Evolutionary conservation across 2,888 invertebrate species (phyloP).

Genomic region (Sphinx pinastri): DNA sequence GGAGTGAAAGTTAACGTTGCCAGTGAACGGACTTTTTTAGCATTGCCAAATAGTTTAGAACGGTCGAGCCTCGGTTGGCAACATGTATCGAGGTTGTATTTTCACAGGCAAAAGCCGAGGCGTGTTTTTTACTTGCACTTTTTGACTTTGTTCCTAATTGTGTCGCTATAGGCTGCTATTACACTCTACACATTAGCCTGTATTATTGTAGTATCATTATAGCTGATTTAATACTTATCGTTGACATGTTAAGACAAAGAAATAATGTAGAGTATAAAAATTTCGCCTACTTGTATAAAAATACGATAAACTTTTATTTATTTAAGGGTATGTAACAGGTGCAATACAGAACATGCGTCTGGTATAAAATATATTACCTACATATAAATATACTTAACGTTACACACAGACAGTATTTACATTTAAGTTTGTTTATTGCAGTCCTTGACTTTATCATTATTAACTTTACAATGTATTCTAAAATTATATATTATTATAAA

Average conservation of each 20-base stretch:
- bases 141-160: slow-evolving; percentile 6
- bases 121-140: slow-evolving; percentile 33
- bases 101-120: slow-evolving; percentile 16
- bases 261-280: too few species aligned
- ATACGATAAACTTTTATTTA: too few species aligned
- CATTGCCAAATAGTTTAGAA: slow-evolving; percentile 68
- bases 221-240: too few species aligned
- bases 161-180: background rate
- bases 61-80: slow-evolving; percentile 40
- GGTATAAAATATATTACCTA: too few species aligned
- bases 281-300: too few species aligned
- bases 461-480: background rate
- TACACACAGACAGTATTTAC: background rate
- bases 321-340: too few species aligned
- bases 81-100: slow-evolving; percentile 25
- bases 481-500: too few species aligned
- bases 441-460: background rate
- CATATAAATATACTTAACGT: too few species aligned
- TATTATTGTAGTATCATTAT: too few species aligned
- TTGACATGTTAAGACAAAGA: too few species aligned
- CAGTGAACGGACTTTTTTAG: slow-evolving; percentile 65
- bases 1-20: slow-evolving; percentile 66
- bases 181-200: too few species aligned
- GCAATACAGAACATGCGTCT: too few species aligned
- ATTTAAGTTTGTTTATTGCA: background rate